Conservation (phyloP, 2,888 invertebrate species). For the Pediacus dermestoides region DNA sequence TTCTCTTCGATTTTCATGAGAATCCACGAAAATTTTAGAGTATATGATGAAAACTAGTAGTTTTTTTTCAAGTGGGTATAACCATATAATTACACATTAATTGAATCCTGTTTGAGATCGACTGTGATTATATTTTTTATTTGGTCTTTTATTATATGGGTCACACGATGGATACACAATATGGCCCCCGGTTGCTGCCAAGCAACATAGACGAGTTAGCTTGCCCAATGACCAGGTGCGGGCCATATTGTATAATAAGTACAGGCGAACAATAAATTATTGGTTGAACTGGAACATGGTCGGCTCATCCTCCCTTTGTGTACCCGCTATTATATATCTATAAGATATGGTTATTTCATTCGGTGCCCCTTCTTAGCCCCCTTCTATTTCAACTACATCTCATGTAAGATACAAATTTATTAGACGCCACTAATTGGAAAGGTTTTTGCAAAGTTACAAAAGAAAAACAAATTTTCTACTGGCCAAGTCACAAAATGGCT, state of each 20-base stretch:
- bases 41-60: too few species aligned
- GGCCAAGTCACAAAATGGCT: too few species aligned
- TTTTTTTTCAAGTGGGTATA: constrained; percentile 1
- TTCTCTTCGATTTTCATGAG: too few species aligned
- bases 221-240: constrained; percentile 39
- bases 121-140: constrained; percentile 4
- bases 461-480: too few species aligned
- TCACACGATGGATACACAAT: constrained; percentile 22
- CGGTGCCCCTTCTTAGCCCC: too few species aligned
- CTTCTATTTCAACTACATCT: too few species aligned
- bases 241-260: constrained; percentile 40
- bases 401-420: too few species aligned
- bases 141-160: constrained; percentile 1
- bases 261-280: constrained; percentile 37
- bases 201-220: constrained; percentile 30
- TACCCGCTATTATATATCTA: constrained; percentile 17
- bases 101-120: neutral
- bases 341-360: constrained; percentile 31
- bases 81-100: neutral
- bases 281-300: constrained; percentile 31
- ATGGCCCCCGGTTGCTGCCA: constrained; percentile 32
- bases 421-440: too few species aligned
- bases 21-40: too few species aligned
- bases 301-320: constrained; percentile 30
- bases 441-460: too few species aligned